Conservation (phyloP, 2,888 invertebrate species). For the Keiferia lycopersicella region DNA sequence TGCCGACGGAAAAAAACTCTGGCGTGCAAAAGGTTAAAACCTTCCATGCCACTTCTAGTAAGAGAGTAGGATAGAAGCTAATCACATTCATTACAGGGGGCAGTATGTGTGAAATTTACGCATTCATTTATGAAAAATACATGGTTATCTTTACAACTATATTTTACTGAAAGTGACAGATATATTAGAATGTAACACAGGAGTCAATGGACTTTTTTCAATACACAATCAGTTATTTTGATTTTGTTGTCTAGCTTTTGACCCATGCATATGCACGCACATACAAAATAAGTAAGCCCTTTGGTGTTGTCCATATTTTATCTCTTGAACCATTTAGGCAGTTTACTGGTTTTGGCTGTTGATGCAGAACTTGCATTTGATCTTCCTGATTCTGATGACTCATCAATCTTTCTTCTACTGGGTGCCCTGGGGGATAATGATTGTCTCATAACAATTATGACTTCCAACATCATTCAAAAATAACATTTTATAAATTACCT, state of each 20-base stretch:
- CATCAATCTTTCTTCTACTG: slow-evolving; percentile 59
- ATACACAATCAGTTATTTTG: too few relatives aligned
- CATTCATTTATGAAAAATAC: too few relatives aligned
- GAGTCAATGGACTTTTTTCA: too few relatives aligned
- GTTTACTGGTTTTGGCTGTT: slow-evolving; percentile 61
- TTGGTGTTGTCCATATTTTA: slow-evolving; percentile 30
- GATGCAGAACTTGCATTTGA: slow-evolving; percentile 40
- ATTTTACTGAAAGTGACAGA: too few relatives aligned
- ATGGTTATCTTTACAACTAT: too few relatives aligned
- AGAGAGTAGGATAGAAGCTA: background rate
- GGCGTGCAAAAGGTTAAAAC: too few relatives aligned
- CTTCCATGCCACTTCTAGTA: background rate
- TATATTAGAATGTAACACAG: too few relatives aligned
- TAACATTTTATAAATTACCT: slow-evolving; percentile 63
- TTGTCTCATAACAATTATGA: background rate
- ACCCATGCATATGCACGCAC: background rate
- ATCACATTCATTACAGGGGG: too few relatives aligned
- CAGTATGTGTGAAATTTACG: too few relatives aligned
- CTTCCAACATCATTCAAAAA: background rate
- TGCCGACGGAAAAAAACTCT: too few relatives aligned
- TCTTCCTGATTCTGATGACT: slow-evolving; percentile 41
- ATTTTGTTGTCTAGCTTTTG: background rate
- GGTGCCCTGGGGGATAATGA: slow-evolving; percentile 32
- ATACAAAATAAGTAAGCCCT: background rate
- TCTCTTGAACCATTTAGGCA: slow-evolving; percentile 77